Base-by-base conservation (phyloP, 2,797 vertebrate species). In the Phylloscopus collybita region DNA sequence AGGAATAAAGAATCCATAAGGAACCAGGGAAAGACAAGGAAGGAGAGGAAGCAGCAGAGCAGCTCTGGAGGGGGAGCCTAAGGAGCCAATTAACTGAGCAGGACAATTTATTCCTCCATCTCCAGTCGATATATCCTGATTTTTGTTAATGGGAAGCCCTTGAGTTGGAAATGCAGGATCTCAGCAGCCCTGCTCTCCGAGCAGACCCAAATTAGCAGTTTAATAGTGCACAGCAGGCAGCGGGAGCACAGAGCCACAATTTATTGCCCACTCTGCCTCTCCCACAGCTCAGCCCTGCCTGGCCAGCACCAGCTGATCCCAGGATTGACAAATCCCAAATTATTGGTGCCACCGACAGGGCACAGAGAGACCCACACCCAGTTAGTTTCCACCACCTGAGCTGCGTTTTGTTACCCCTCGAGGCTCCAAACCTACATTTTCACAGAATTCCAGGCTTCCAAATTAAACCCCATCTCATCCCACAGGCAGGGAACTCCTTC, bases 31-130 rank as follows among this genome's bases (percentile, higher is more conserved):
- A 32, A 21, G 61, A 16, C 27, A 16, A 30, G 26, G 42, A 56
- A 13, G 21, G 21, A 13, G 25, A 32, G 40, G 50, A 20, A 42
- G 18, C 3, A 40, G 78, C 50, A 42, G 40, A 57, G 65, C 44
- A 49, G 72, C 38, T 64, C 85, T 29, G 20, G 16, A 53, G 56
- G 11, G 69, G 40, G 25, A 76, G 65, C 10, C 3, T 13, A 27
- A 74, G n/a, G 83, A 93, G 91, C 56, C 72, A 74, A 87, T 92
- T 95, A 92, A 92, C 73, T 0, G 11, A 64, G 30, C 60, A 83
- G 85, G 60, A 81, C 83, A 74, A 72, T 75, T 90, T 51, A 59
- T 38, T 78, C 67, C 40, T 62, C n/a, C 80, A 47, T n/a, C 80
- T 38, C 40, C 67, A 15, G 18, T 32, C 11, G 3, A 45, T 47